A percentile compares a stretch with the other conserved stretches of the same genome.
Conservation (phyloP, 2,797 vertebrate species). For the Tragelaphus oryx region DNA sequence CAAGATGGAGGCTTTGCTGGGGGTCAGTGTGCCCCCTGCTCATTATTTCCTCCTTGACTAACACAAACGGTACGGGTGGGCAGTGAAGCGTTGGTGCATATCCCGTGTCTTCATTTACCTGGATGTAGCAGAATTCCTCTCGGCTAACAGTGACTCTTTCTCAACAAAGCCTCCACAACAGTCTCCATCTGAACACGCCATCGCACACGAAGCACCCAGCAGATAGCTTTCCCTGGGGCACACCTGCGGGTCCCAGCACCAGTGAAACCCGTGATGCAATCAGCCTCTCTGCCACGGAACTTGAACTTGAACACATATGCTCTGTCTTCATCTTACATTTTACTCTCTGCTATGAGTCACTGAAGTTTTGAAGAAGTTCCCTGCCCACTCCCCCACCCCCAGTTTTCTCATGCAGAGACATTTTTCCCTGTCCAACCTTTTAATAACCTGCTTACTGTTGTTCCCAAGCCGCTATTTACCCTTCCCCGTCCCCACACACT, state of each 20-base stretch:
- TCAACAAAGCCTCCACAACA: not conserved
- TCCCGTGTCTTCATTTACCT: not conserved
- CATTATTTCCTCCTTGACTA: not conserved
- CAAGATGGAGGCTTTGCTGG: not conserved
- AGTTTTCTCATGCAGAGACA: not conserved
- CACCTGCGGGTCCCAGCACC: fast-evolving
- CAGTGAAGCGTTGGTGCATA: fast-evolving
- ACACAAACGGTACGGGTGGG: too few species aligned
- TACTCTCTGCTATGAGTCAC: not conserved
- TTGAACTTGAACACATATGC: not conserved
- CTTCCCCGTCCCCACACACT: not conserved
- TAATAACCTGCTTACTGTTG: too few species aligned
- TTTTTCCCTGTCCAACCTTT: not conserved
- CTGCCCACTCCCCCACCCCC: not conserved
- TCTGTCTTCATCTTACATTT: not conserved
- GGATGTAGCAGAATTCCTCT: not conserved
- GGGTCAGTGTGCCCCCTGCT: not conserved
- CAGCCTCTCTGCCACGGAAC: not conserved
- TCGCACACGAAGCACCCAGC: not conserved
- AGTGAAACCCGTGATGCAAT: not conserved
- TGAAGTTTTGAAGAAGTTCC: not conserved
- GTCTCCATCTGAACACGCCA: too few species aligned
- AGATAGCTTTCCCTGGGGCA: not conserved
- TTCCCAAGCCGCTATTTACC: not conserved
- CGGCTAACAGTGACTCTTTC: not conserved